Percentiles rank a stretch among this genome's conserved stretches.
Evolutionary conservation across 2,113 vertebrate species (phyloP).

Genomic region (Struthio camelus): DNA sequence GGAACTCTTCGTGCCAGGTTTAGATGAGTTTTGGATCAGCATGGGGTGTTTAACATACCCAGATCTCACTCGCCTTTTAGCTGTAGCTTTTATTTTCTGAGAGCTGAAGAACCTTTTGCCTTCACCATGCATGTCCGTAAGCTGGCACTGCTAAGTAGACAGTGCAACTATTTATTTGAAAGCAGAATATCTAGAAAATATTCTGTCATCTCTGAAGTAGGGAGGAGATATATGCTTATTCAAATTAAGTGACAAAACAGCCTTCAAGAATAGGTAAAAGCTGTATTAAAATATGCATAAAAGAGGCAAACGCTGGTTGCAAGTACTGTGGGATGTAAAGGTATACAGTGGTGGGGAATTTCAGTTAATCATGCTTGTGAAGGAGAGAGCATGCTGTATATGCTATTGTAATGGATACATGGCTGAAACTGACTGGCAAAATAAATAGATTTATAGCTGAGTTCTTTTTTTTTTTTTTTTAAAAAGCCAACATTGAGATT

Average conservation of each 20-base stretch:
- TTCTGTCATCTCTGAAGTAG: neutral
- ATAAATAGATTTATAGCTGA: neutral
- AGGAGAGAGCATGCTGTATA: neutral
- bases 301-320: neutral
- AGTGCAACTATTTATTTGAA: neutral
- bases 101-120: neutral
- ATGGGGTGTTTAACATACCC: neutral
- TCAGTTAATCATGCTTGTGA: neutral
- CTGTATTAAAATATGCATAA: neutral
- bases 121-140: accelerated
- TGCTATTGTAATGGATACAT: neutral
- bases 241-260: neutral
- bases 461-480: neutral
- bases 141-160: neutral
- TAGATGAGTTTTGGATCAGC: neutral
- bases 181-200: neutral
- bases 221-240: accelerated
- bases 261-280: neutral
- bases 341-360: neutral
- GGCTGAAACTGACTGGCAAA: neutral
- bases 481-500: neutral
- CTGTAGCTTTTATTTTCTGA: neutral
- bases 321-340: accelerated
- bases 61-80: neutral
- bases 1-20: neutral